phyloP scores from a whole-genome alignment of 2,797 vertebrate species.

The Myoxocephalus aenaeus region DNA sequence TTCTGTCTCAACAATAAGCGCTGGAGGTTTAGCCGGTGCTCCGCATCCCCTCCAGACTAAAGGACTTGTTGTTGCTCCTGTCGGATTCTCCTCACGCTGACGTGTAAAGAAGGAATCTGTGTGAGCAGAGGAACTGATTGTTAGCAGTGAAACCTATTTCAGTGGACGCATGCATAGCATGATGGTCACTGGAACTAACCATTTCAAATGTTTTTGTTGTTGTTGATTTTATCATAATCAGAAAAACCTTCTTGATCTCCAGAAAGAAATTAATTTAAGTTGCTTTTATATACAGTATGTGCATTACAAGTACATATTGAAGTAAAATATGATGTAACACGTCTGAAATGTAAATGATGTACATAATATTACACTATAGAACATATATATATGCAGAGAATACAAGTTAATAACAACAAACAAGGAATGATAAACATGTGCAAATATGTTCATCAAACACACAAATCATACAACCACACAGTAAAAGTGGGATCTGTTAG shows the following conservation, averaged over 20 bases:
- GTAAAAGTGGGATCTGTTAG: too few species aligned
- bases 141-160: conserved; percentile 8
- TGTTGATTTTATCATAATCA: neutral
- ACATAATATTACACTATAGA: neutral
- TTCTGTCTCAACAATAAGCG: conserved; percentile 1
- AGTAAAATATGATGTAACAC: neutral
- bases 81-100: conserved; percentile 25
- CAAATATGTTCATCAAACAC: neutral
- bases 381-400: neutral
- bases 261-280: neutral
- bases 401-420: neutral
- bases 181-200: conserved; percentile 11
- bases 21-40: conserved; percentile 24
- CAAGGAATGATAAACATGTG: neutral
- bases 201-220: neutral
- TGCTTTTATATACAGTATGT: neutral
- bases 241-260: neutral
- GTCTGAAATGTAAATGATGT: neutral
- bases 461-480: neutral
- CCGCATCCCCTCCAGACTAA: conserved; percentile 42
- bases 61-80: conserved; percentile 41
- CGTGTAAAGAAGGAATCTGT: conserved; percentile 7
- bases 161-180: neutral
- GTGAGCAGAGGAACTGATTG: conserved; percentile 21
- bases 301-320: neutral